A percentile compares a stretch with the other conserved stretches of the same genome.
Evolutionary conservation across 2,113 vertebrate species (phyloP).

Genomic region (Cyanocitta stelleri): DNA sequence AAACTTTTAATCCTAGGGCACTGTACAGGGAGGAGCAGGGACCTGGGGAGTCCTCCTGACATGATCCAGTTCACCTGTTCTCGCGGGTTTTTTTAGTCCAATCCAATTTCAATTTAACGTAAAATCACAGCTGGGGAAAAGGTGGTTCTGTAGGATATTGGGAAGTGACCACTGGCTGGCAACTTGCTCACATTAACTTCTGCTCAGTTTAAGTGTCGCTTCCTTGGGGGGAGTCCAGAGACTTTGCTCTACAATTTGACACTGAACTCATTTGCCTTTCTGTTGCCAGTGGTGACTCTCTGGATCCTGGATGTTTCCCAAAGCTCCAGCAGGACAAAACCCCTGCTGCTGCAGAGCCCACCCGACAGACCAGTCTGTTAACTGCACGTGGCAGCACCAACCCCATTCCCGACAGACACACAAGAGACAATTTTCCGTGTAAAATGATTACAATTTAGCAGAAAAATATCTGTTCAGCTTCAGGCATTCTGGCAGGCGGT

Average conservation of each 20-base stretch:
- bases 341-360: background rate
- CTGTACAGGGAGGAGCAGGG: background rate
- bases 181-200: background rate
- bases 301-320: background rate
- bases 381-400: background rate
- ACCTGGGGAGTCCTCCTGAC: background rate
- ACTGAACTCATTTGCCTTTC: background rate
- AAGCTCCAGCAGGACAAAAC: background rate
- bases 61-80: background rate
- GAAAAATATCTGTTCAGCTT: background rate
- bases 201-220: background rate
- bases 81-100: background rate
- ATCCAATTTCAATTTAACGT: background rate
- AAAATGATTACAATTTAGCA: constrained; percentile 11
- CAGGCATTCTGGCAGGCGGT: background rate
- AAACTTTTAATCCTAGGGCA: background rate
- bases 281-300: background rate
- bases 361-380: background rate
- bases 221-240: background rate
- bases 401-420: background rate
- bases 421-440: background rate
- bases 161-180: background rate
- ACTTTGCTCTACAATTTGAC: background rate
- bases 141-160: background rate
- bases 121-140: background rate